Conservation (phyloP, 2,797 vertebrate species). For the Ara ararauna region DNA sequence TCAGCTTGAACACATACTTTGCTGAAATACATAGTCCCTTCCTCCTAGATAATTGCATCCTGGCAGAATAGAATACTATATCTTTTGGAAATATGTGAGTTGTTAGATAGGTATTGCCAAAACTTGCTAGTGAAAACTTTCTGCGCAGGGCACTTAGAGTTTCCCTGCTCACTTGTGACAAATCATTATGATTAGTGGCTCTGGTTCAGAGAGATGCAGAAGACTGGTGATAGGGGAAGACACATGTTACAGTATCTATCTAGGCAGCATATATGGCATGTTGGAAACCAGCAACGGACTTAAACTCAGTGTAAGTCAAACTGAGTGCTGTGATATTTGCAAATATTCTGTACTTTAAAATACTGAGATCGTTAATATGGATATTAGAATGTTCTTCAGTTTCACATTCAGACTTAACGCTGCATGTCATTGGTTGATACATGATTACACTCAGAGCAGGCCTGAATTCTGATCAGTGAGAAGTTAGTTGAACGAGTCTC, state of each 20-base stretch:
- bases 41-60: neutral
- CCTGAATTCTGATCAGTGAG: neutral
- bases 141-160: neutral
- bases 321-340: neutral
- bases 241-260: neutral
- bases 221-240: accelerated
- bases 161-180: neutral
- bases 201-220: neutral
- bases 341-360: neutral
- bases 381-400: neutral
- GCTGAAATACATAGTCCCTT: neutral
- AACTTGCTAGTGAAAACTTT: neutral
- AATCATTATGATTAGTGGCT: neutral
- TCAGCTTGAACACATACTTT: neutral
- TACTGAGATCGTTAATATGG: neutral
- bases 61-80: neutral
- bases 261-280: neutral
- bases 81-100: neutral
- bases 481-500: neutral
- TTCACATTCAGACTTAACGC: neutral
- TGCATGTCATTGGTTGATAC: neutral
- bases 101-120: neutral
- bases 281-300: neutral
- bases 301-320: neutral
- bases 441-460: neutral